Base-by-base conservation (phyloP, 2,797 vertebrate species). In the Sciaenops ocellatus region DNA sequence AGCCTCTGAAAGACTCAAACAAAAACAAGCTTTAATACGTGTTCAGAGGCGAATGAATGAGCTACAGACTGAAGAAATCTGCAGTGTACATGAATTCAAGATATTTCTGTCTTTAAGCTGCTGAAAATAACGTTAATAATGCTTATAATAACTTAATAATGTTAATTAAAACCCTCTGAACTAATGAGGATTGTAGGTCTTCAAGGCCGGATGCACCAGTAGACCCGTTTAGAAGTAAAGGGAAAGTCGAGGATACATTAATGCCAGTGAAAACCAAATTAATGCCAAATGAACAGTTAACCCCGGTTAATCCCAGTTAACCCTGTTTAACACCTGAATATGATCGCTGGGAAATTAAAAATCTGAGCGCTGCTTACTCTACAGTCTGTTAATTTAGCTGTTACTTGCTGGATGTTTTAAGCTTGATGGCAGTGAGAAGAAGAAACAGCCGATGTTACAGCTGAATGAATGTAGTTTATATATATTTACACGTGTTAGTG, bases 271-370 rank as follows among this genome's bases (percentile, higher is more conserved):
- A n/a, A n/a, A n/a, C n/a, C n/a, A n/a, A n/a, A n/a, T n/a, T n/a
- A n/a, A n/a, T n/a, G n/a, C n/a, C n/a, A 57, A 78, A 54, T 67
- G 4, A 76, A 66, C 30, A 30, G 26, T 67, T 71, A 76, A 66
- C 60, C 56, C 56, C 55, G 54, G 69, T 83, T 74, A 87, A 69
- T 69, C 68, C 52, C 69, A 69, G 42, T 79, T 76, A 69, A 48
- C 68, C 61, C n/a, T n/a, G 10, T 73, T 78, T 69, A 71, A 73
- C 56, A 68, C 3, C 1, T 48, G 3, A 3, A 61, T 64, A 30
- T 56, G 34, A 46, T 20, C 41, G 41, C 51, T 12, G 17, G 20
- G 48, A 51, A 83, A 18, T 24, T 44, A 1, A 70, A 34, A 26
- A 76, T 22, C 10, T 9, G 71, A 67, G 4, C 22, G 12, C 12